phyloP scores from a whole-genome alignment of 2,888 invertebrate species.

The Syritta pipiens region DNA sequence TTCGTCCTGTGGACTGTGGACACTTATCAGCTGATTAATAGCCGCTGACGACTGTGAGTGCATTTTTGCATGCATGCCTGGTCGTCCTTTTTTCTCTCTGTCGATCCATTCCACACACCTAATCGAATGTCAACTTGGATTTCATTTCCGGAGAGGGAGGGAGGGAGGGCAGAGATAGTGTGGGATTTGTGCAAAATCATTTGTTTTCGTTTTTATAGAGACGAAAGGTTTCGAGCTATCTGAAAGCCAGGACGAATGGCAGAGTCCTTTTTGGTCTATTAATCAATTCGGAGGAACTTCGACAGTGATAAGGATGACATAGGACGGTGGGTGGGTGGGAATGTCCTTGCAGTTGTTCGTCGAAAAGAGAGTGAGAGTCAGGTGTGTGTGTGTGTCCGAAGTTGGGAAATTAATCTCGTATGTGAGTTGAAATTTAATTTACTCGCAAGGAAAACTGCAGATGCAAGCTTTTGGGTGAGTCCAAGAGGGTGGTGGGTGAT shows the following conservation, averaged over 20 bases:
- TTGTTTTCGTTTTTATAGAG: slow-evolving; percentile 63
- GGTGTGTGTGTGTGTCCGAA: slow-evolving; percentile 34
- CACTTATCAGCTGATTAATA: slow-evolving; percentile 65
- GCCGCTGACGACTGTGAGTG: slow-evolving; percentile 21
- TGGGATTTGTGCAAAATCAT: slow-evolving; percentile 62
- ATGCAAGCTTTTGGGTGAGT: slow-evolving; percentile 57
- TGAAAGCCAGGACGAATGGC: too few species aligned
- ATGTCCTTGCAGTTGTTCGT: slow-evolving; percentile 7
- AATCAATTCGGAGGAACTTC: slow-evolving; percentile 60
- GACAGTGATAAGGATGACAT: slow-evolving; percentile 65
- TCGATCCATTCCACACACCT: slow-evolving; percentile 37
- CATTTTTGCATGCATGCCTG: slow-evolving; percentile 49
- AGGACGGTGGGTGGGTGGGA: background rate
- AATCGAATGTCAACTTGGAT: slow-evolving; percentile 67
- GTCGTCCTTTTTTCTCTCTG: background rate
- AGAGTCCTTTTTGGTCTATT: slow-evolving; percentile 54
- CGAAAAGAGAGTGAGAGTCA: too few species aligned
- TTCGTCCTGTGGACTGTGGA: slow-evolving; percentile 40
- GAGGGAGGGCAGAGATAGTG: slow-evolving; percentile 53
- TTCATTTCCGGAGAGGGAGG: slow-evolving; percentile 54
- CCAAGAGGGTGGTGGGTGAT: slow-evolving; percentile 16
- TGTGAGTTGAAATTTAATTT: slow-evolving; percentile 60
- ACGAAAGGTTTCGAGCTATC: too few species aligned
- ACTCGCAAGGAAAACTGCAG: slow-evolving; percentile 45
- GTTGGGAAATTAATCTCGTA: slow-evolving; percentile 51